Conservation (phyloP, 2,113 vertebrate genomes). For the Malurus alboscapulatus region DNA sequence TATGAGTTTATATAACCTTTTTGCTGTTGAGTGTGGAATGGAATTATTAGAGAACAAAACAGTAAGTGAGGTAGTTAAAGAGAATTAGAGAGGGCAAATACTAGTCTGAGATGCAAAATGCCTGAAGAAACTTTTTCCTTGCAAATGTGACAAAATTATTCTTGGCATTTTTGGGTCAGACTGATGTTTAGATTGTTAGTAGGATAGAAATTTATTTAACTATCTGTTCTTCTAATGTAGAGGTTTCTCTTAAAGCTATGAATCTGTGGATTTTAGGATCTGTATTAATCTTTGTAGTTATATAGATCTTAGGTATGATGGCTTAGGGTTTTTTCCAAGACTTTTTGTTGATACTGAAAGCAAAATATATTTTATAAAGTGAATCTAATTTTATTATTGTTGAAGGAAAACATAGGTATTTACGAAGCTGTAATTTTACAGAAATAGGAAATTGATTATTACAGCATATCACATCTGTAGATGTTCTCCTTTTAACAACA, state of each 20-base stretch:
- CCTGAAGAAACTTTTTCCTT: background rate
- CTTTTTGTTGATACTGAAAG: background rate
- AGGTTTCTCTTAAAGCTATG: background rate
- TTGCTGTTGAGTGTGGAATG: background rate
- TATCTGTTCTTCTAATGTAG: background rate
- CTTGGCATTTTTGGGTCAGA: slow-evolving; percentile 50
- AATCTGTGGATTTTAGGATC: background rate
- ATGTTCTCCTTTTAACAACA: background rate
- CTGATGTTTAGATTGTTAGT: background rate
- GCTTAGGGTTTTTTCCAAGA: background rate
- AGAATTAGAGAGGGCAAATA: background rate
- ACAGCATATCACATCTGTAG: fast-evolving
- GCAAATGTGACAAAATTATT: slow-evolving; percentile 30
- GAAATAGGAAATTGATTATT: background rate
- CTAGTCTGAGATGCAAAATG: background rate
- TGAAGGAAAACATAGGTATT: background rate
- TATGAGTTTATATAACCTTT: background rate
- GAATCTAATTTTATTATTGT: background rate
- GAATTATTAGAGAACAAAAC: background rate
- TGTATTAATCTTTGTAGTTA: background rate
- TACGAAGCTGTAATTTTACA: background rate
- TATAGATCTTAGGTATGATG: background rate
- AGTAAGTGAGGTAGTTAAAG: background rate
- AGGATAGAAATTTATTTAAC: background rate
- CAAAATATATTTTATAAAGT: background rate